phyloP scores from a whole-genome alignment of 2,888 invertebrate species.

The Hypomecis atomaria region DNA sequence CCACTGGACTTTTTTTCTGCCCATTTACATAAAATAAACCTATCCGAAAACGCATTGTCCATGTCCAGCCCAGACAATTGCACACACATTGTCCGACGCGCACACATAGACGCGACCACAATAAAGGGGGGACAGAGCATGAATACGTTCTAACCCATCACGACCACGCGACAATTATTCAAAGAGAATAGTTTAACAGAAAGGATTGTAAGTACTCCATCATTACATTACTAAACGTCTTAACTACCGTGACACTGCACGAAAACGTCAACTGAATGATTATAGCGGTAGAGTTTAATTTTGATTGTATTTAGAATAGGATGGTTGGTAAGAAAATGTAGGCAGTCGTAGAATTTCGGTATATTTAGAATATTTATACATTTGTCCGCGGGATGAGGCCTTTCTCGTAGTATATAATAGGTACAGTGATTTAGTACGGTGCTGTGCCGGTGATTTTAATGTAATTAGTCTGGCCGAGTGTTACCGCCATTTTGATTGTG shows the following conservation, averaged over 20 bases:
- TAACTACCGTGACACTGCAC: conserved; percentile 27
- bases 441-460: conserved; percentile 71
- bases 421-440: conserved; percentile 80
- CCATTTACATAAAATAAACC: background rate
- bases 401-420: conserved; percentile 70
- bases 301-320: conserved; percentile 22
- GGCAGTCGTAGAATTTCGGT: conserved; percentile 68
- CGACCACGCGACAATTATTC: conserved; percentile 85
- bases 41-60: conserved; percentile 51
- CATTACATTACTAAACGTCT: conserved; percentile 40
- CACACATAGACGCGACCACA: conserved; percentile 60
- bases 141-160: conserved; percentile 83
- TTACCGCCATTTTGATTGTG: conserved; percentile 68
- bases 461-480: conserved; percentile 77
- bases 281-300: conserved; percentile 26
- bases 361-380: conserved; percentile 83
- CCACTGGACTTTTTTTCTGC: background rate
- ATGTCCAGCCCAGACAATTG: conserved; percentile 57
- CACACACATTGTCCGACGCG: conserved; percentile 33
- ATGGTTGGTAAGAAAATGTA: conserved; percentile 31
- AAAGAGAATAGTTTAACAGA: conserved; percentile 85
- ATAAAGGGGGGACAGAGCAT: conserved; percentile 72
- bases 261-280: conserved; percentile 42
- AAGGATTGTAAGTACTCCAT: conserved; percentile 77
- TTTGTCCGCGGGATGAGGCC: conserved; percentile 78